phyloP scores from a whole-genome alignment of 2,888 invertebrate species.

The Andrena hattorfiana region DNA sequence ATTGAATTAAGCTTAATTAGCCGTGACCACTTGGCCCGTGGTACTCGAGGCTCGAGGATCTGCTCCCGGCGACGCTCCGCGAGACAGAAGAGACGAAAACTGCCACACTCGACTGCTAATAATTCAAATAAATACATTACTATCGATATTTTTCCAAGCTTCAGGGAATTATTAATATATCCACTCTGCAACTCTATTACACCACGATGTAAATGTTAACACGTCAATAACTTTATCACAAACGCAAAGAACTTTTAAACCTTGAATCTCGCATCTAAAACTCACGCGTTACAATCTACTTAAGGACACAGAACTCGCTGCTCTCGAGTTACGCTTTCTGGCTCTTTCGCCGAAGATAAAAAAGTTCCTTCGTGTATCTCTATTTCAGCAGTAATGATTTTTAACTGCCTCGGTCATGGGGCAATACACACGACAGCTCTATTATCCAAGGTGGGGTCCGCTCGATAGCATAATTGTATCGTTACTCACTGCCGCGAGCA shows the following conservation, averaged over 20 bases:
- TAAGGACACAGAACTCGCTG: too few species aligned
- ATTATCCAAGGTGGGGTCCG: conserved; percentile 22
- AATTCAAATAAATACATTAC: background rate
- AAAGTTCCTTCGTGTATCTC: background rate
- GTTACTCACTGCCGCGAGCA: background rate
- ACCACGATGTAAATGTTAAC: too few species aligned
- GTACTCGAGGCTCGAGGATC: conserved; percentile 7
- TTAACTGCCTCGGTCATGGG: too few species aligned
- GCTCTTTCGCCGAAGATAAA: background rate
- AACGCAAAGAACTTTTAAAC: too few species aligned
- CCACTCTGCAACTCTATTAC: too few species aligned
- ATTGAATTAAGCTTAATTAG: conserved; percentile 81
- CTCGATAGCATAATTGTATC: conserved; percentile 14
- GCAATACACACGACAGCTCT: background rate
- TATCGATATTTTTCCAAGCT: background rate
- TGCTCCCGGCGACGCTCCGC: background rate
- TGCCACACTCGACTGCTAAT: background rate
- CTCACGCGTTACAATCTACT: too few species aligned
- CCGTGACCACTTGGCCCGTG: conserved; percentile 59
- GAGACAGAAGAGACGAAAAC: conserved; percentile 36
- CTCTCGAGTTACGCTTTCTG: too few species aligned
- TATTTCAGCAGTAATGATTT: background rate
- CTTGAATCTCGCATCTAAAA: too few species aligned
- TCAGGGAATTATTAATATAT: too few species aligned
- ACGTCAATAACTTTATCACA: too few species aligned